Base-by-base conservation (phyloP, 2,113 vertebrate genomes). In the Xiphophorus maculatus region DNA sequence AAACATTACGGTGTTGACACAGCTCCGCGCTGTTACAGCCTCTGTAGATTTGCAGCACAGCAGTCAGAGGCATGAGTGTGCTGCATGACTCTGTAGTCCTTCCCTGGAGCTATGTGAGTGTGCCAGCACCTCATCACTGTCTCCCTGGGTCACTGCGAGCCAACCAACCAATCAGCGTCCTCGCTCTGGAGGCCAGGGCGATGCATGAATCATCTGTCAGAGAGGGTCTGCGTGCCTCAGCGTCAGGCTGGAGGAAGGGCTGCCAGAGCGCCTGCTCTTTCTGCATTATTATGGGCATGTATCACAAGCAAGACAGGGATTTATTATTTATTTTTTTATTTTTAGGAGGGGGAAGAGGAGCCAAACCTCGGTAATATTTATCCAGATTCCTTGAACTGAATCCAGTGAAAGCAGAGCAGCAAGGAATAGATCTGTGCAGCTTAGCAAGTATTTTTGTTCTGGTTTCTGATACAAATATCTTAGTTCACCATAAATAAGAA, bases 91-190 rank as follows among this genome's bases (percentile, higher is more conserved):
- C 78, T 71, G 83, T 73, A 88, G 89, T 90, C 88, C 89, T 92
- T 91, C 89, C 92, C 92, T 88, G 89, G 83, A 89, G 91, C 88
- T 42, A 70, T 81, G 81, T 81, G 83, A 88, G 85, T 88, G 85
- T 89, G 87, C 87, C 88, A 85, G 69, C 87, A 79, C 86, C 87
- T 90, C 89, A 73, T 84, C 77, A 15, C 89, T 74, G 74, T 79
- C 70, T 88, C 79, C 71, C 69, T 80, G 87, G 90, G 89, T 92
- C 88, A 86, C 73, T 64, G 84, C 68, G 0, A 85, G 81, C 86
- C 73, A 61, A 54, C 62, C 75, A 11, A 78, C 90, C 92, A 91
- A 91, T 91, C 87, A 89, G 87, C 72, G 74, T 83, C 69, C 40
- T 0, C 44, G 80, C 71, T 79, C 74, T n/a, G 82, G 80, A 87